A percentile compares a stretch with the other conserved stretches of the same genome.
Conservation (phyloP, 2,888 invertebrate species). For the Athetis lepigone region DNA sequence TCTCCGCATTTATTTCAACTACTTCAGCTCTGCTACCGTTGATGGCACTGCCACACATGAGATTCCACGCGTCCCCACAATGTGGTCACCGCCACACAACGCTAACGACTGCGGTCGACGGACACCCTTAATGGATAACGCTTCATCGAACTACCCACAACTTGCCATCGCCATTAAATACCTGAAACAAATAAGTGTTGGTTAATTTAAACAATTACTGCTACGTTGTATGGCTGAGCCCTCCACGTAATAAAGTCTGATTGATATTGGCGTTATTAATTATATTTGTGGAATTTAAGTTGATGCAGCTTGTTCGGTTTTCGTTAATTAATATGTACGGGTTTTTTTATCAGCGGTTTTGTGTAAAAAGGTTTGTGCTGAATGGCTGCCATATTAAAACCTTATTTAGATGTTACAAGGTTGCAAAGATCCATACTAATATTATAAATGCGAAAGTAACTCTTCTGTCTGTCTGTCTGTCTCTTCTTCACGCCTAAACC, state of each 20-base stretch:
- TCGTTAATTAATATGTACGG: not conserved
- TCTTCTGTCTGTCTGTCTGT: too few relatives aligned
- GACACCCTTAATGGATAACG: conserved; percentile 58
- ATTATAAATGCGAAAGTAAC: too few relatives aligned
- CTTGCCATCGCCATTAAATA: conserved; percentile 44
- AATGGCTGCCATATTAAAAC: too few relatives aligned
- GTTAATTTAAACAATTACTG: conserved; percentile 54
- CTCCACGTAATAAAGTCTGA: conserved; percentile 12
- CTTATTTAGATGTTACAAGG: too few relatives aligned
- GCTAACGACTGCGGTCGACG: conserved; percentile 48
- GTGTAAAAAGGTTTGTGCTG: not conserved
- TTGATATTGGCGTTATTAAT: conserved; percentile 8
- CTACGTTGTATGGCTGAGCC: conserved; percentile 15
- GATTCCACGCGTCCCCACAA: conserved; percentile 1
- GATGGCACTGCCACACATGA: too few relatives aligned
- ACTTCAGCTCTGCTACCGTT: too few relatives aligned
- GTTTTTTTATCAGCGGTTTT: not conserved
- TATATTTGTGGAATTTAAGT: not conserved
- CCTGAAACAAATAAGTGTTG: conserved; percentile 52
- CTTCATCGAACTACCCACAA: conserved; percentile 56
- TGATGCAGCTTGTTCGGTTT: not conserved
- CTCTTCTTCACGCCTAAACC: too few relatives aligned
- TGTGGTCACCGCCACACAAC: conserved; percentile 45
- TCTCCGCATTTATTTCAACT: too few relatives aligned
- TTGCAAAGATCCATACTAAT: too few relatives aligned